Evolutionary conservation across 1,140 invertebrate species (phyloP).

Genomic region (Pinna nobilis): DNA sequence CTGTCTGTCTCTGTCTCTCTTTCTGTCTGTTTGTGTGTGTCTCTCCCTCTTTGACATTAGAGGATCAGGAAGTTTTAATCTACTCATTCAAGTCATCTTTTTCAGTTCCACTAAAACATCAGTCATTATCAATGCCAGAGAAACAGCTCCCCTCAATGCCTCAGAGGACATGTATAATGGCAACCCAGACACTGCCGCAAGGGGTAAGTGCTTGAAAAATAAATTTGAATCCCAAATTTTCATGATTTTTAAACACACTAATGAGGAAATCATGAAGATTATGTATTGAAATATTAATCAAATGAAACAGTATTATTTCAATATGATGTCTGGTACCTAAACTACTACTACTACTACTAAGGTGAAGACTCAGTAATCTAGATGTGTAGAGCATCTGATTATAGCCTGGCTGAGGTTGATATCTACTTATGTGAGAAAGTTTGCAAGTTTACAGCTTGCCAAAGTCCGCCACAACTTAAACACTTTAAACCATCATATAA

Average conservation of each 20-base stretch:
- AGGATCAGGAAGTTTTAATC: neutral
- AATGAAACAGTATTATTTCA: neutral
- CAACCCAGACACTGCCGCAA: slow-evolving; percentile 28
- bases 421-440: too few relatives aligned
- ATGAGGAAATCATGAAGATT: neutral
- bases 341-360: neutral
- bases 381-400: neutral
- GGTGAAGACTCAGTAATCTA: neutral
- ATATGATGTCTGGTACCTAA: neutral
- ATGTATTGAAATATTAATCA: neutral
- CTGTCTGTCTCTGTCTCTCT: too few relatives aligned
- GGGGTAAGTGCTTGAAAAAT: slow-evolving; percentile 36
- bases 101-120: slow-evolving; percentile 45
- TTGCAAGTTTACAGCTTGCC: too few relatives aligned
- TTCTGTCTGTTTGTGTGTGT: too few relatives aligned
- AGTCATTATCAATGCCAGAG: slow-evolving; percentile 61
- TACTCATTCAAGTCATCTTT: neutral
- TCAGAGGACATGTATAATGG: slow-evolving; percentile 65
- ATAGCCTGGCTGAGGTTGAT: too few relatives aligned
- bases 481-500: too few relatives aligned
- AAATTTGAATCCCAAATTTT: neutral
- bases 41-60: neutral
- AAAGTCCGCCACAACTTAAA: too few relatives aligned
- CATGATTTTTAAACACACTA: neutral
- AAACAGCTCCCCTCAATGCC: slow-evolving; percentile 67